phyloP scores from a whole-genome alignment of 2,888 invertebrate species.

The Acanthosepion pharaonis region DNA sequence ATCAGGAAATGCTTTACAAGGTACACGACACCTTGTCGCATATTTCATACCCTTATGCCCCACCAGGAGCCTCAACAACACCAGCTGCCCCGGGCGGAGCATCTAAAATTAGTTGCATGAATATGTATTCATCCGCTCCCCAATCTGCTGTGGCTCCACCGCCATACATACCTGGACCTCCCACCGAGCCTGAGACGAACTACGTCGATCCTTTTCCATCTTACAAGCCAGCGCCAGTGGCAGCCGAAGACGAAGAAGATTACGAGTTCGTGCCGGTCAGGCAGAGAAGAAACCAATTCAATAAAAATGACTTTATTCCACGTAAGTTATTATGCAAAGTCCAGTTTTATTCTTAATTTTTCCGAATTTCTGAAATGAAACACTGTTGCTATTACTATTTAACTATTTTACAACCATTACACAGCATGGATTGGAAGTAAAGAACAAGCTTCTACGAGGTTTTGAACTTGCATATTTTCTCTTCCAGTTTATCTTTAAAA shows the following conservation, averaged over 20 bases:
- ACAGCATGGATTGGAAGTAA: too few relatives aligned
- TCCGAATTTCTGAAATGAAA: too few relatives aligned
- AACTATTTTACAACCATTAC: too few relatives aligned
- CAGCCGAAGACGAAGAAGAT: slow-evolving; percentile 54
- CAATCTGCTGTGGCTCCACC: slow-evolving; percentile 46
- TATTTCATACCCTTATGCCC: not conserved
- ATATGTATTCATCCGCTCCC: slow-evolving; percentile 17
- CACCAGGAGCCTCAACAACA: not conserved
- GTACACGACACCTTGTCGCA: slow-evolving; percentile 48
- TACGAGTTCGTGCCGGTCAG: slow-evolving; percentile 59
- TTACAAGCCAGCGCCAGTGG: not conserved
- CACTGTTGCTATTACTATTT: too few relatives aligned
- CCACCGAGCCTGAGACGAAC: slow-evolving; percentile 51
- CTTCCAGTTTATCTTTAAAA: too few relatives aligned
- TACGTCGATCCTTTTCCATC: slow-evolving; percentile 50
- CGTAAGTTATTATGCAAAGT: not conserved
- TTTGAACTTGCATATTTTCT: too few relatives aligned
- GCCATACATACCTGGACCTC: slow-evolving; percentile 47
- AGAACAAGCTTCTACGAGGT: too few relatives aligned
- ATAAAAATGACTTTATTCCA: slow-evolving; percentile 47
- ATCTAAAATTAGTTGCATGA: not conserved
- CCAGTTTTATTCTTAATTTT: too few relatives aligned
- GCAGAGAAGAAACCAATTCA: slow-evolving; percentile 59
- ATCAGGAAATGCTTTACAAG: slow-evolving; percentile 46
- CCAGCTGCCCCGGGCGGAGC: not conserved